These are phyloP conservation scores for Monodelphis domestica DNA, from an alignment of 2,797 vertebrate species.

Conservation along the genomic window DNA sequence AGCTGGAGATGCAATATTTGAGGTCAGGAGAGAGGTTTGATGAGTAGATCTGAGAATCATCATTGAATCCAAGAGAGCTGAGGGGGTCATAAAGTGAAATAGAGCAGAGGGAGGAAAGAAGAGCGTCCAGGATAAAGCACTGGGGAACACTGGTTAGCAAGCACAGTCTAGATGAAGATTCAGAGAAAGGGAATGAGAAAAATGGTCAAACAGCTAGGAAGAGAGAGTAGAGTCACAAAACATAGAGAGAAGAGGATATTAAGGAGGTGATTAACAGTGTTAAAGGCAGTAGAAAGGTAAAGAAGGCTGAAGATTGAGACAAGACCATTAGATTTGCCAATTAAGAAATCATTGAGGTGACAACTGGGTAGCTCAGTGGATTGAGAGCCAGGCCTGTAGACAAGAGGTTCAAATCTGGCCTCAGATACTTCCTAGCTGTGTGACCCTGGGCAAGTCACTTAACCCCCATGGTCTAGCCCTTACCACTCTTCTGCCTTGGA, in stretches of 20 bases:
- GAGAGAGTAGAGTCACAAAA: neutral
- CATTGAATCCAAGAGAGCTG: neutral
- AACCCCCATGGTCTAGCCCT: too few relatives aligned
- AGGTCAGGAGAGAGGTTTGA: neutral
- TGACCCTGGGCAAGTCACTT: too few relatives aligned
- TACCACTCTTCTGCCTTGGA: too few relatives aligned
- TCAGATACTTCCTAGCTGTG: too few relatives aligned
- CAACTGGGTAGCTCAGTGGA: too few relatives aligned
- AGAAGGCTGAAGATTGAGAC: neutral
- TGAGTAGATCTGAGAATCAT: neutral
- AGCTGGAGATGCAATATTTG: neutral
- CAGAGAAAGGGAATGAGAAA: neutral
- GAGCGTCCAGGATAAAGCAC: neutral
- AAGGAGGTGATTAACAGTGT: neutral
- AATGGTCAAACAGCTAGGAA: neutral
- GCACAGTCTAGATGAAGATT: neutral
- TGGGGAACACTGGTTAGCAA: neutral
- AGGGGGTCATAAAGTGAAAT: neutral
- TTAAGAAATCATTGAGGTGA: neutral
- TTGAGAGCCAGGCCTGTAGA: too few relatives aligned
- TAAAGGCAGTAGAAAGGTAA: too few relatives aligned
- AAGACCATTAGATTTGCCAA: neutral
- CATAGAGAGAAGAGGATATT: neutral
- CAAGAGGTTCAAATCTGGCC: too few relatives aligned
- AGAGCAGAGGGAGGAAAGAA: neutral